These are phyloP conservation scores for Metallyticus violacea DNA, from an alignment of 2,888 invertebrate genomes.

Conservation along the genomic window DNA sequence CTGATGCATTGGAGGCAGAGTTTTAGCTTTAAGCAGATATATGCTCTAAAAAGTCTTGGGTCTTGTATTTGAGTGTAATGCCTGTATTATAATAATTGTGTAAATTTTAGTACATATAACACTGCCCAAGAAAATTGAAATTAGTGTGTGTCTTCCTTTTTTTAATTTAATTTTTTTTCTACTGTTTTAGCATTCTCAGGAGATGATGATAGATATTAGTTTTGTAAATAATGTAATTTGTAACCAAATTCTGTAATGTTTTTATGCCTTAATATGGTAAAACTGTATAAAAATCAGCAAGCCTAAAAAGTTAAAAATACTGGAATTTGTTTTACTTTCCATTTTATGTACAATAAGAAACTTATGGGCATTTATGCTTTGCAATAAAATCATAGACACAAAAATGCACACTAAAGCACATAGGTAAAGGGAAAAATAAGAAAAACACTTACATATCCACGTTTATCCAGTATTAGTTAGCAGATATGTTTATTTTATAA, in stretches of 20 bases:
- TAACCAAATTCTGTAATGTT: neutral
- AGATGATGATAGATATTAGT: neutral
- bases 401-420: neutral
- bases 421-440: neutral
- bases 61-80: neutral
- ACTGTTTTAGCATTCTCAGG: neutral
- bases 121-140: neutral
- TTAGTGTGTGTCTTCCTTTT: neutral
- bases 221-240: neutral
- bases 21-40: neutral
- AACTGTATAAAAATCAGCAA: neutral
- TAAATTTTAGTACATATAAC: neutral
- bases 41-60: neutral
- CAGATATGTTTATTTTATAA: neutral
- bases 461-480: neutral
- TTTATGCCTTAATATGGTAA: neutral
- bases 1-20: neutral
- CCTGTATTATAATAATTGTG: neutral
- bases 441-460: neutral
- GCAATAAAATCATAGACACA: neutral
- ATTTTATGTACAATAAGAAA: neutral
- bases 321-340: neutral
- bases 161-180: neutral
- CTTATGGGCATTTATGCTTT: neutral
- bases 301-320: neutral